Evolutionary conservation across 2,888 invertebrate genomes (phyloP).

Genomic region (Erynnis tages): DNA sequence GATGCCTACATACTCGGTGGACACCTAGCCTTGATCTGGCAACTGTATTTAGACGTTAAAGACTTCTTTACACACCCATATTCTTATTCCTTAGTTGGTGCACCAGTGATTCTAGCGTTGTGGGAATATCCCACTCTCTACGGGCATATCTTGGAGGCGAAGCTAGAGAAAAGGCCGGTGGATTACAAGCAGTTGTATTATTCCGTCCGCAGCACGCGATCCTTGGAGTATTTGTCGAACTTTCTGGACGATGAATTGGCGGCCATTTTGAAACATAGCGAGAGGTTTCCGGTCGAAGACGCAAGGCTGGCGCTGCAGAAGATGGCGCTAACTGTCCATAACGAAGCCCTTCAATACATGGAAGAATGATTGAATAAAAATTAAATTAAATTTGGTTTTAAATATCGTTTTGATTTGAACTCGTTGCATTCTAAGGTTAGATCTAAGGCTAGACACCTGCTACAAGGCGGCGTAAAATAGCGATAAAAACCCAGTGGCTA

Average conservation of each 20-base stretch:
- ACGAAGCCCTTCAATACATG: constrained; percentile 64
- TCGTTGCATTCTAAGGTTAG: no score
- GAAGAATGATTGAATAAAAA: constrained; percentile 47
- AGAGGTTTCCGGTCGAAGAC: constrained; percentile 61
- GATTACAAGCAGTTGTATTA: constrained; percentile 65
- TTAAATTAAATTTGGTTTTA: background rate
- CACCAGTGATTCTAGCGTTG: constrained; percentile 60
- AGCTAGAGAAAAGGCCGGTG: constrained; percentile 52
- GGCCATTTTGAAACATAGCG: constrained; percentile 54
- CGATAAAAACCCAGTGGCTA: no score
- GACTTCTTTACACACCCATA: constrained; percentile 70
- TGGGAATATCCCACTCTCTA: constrained; percentile 73
- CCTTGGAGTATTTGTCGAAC: constrained; percentile 59
- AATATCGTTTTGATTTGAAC: background rate
- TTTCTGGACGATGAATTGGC: constrained; percentile 63
- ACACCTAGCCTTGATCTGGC: constrained; percentile 70
- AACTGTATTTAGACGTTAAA: constrained; percentile 66
- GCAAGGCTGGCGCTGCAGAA: constrained; percentile 62
- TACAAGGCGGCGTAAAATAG: no score
- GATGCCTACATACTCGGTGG: constrained; percentile 67
- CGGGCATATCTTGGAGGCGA: constrained; percentile 56
- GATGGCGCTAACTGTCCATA: constrained; percentile 66
- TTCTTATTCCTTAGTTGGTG: constrained; percentile 65
- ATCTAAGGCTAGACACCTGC: no score
- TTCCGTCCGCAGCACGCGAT: constrained; percentile 60